Evolutionary conservation across 2,797 vertebrate species (phyloP).

Genomic region (Gadopsis marmoratus): DNA sequence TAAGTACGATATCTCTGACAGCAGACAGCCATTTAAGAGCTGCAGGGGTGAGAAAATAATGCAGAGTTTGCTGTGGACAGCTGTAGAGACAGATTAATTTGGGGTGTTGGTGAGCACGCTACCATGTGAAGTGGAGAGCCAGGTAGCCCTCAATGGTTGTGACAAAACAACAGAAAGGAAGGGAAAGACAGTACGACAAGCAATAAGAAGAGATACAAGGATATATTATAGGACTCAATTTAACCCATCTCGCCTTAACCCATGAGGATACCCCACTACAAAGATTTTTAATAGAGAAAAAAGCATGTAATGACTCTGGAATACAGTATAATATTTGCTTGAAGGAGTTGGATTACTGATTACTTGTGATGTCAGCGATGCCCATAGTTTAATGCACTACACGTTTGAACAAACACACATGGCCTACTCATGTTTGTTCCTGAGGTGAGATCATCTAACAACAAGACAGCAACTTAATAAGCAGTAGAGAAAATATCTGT

Average conservation of each 20-base stretch:
- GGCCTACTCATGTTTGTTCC: background rate
- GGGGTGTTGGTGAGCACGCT: conserved; percentile 52
- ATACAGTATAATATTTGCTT: background rate
- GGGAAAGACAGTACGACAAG: background rate
- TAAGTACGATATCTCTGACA: conserved; percentile 52
- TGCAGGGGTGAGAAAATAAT: conserved; percentile 61
- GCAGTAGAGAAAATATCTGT: background rate
- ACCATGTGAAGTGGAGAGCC: conserved; percentile 49
- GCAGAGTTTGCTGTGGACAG: conserved; percentile 58
- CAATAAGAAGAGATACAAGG: background rate
- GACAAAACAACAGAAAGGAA: conserved; percentile 14
- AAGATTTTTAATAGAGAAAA: background rate
- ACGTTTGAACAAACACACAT: background rate
- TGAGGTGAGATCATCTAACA: background rate
- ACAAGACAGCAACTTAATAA: background rate
- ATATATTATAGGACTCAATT: background rate
- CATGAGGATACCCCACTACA: background rate
- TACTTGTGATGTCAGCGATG: background rate
- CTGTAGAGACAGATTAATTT: conserved; percentile 66
- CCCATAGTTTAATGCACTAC: background rate
- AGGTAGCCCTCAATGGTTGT: conserved; percentile 34
- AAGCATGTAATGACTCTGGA: background rate
- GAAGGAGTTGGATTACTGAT: background rate
- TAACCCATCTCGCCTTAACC: background rate
- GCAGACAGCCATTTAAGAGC: conserved; percentile 58